These are phyloP conservation scores for Drosophila nigricruria DNA, from an alignment of 2,888 invertebrate genomes.

Conservation along the genomic window DNA sequence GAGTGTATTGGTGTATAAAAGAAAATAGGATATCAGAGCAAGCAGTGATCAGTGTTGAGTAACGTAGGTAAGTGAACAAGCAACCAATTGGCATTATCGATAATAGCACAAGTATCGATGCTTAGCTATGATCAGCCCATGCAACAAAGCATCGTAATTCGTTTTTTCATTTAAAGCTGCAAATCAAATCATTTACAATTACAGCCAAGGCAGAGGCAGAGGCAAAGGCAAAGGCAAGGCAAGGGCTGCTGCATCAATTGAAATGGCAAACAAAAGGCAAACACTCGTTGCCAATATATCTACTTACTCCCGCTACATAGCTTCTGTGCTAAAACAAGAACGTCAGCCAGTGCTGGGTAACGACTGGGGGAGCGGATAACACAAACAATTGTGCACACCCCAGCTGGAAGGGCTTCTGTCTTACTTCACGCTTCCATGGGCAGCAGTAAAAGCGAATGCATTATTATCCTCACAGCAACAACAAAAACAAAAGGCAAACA, in stretches of 20 bases:
- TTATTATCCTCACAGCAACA: slow-evolving; percentile 67
- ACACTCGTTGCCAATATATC: slow-evolving; percentile 21
- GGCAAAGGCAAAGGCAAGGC: slow-evolving; percentile 15
- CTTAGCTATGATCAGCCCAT: not conserved
- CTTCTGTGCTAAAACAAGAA: slow-evolving; percentile 20
- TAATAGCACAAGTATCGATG: slow-evolving; percentile 10
- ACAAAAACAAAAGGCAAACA: slow-evolving; percentile 50
- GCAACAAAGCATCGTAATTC: not conserved
- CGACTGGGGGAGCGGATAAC: slow-evolving; percentile 27
- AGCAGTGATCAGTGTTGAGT: slow-evolving; percentile 15
- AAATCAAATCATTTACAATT: slow-evolving; percentile 43
- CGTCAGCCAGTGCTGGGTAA: slow-evolving; percentile 1
- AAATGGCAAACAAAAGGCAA: slow-evolving; percentile 40
- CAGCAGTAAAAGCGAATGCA: slow-evolving; percentile 70
- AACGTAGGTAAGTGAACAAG: slow-evolving; percentile 34
- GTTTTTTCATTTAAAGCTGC: slow-evolving; percentile 2
- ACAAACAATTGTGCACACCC: slow-evolving; percentile 58
- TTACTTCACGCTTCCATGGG: slow-evolving; percentile 70
- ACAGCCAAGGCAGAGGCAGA: slow-evolving; percentile 7
- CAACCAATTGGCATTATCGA: slow-evolving; percentile 8
- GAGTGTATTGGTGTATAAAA: not conserved
- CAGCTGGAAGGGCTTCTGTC: slow-evolving; percentile 53
- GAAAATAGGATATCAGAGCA: not conserved
- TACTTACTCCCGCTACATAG: slow-evolving; percentile 13
- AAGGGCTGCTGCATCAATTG: slow-evolving; percentile 24